Evolutionary conservation across 2,888 invertebrate genomes (phyloP).

Genomic region (Pollenia griseotomentosa): DNA sequence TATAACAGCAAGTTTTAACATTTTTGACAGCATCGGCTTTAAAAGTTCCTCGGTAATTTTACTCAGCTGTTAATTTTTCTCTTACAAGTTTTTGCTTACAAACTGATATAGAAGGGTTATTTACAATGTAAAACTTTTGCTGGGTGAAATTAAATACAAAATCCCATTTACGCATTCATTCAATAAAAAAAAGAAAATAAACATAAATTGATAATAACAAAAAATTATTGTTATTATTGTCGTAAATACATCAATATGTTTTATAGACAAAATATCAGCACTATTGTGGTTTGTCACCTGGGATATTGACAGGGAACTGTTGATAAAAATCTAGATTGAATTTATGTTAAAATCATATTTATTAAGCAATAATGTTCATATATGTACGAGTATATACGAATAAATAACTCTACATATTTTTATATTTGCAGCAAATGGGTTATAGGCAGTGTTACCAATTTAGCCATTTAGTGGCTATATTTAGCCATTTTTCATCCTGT

Average conservation of each 20-base stretch:
- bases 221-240: neutral
- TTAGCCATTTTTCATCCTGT: too few species aligned
- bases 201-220: conserved; percentile 6
- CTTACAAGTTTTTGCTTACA: too few species aligned
- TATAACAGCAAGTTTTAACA: too few species aligned
- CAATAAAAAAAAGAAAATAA: neutral
- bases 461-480: too few species aligned
- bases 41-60: too few species aligned
- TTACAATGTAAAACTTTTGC: neutral
- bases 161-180: neutral
- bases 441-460: too few species aligned
- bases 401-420: too few species aligned
- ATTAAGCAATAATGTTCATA: neutral
- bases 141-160: neutral
- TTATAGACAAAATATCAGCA: conserved; percentile 14
- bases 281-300: conserved; percentile 32
- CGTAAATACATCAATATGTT: conserved; percentile 27
- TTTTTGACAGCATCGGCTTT: too few species aligned
- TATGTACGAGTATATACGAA: too few species aligned
- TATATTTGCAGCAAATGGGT: too few species aligned
- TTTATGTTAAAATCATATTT: conserved; percentile 20
- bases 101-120: too few species aligned
- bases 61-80: too few species aligned
- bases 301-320: conserved; percentile 13
- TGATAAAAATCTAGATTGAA: conserved; percentile 42